Conservation (phyloP, 2,888 invertebrate genomes). For the Perdita meconis region DNA sequence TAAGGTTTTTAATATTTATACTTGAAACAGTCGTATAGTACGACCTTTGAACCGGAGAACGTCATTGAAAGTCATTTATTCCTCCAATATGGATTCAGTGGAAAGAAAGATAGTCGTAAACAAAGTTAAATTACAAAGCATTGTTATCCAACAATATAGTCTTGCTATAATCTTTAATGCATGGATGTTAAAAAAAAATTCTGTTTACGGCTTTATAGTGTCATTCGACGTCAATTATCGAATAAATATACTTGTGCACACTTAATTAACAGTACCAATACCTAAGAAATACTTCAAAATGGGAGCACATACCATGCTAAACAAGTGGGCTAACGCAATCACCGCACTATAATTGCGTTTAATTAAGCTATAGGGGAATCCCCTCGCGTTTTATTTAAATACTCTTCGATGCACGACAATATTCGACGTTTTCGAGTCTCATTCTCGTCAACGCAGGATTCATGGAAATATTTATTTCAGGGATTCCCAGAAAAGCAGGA, state of each 20-base stretch:
- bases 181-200: neutral
- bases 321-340: slow-evolving; percentile 34
- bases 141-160: neutral
- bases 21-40: neutral
- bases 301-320: too few species aligned
- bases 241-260: slow-evolving; percentile 8
- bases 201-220: neutral
- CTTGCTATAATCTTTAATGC: neutral
- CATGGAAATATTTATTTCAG: too few species aligned
- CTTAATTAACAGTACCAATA: too few species aligned
- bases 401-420: too few species aligned
- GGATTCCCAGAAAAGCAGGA: too few species aligned
- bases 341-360: slow-evolving; percentile 29
- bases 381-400: too few species aligned
- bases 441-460: too few species aligned
- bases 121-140: slow-evolving; percentile 1
- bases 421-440: too few species aligned
- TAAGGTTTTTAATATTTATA: neutral
- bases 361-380: neutral
- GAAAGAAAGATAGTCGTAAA: neutral
- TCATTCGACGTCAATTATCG: slow-evolving; percentile 1
- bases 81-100: neutral
- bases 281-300: too few species aligned
- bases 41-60: neutral
- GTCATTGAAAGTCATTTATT: neutral